Evolutionary conservation across 1,140 invertebrate species (phyloP), one percentile per base, ranked within the genome.

Genomic region (Atta texana): DNA sequence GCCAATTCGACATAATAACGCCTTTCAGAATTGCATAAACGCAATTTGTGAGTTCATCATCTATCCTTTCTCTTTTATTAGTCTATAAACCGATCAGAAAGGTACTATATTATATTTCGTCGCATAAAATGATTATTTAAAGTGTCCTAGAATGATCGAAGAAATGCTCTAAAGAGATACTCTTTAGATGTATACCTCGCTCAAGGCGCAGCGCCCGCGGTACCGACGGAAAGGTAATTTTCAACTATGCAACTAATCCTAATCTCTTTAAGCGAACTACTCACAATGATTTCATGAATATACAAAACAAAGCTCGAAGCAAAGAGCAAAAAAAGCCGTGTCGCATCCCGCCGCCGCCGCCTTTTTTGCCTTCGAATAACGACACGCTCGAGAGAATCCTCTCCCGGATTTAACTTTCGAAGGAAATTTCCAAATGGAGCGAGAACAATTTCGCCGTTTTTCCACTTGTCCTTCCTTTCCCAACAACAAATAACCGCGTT

Each of bases 361-460:
- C 68, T 71, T 88, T 78, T 88, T 86, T 44, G 66, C n/a, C 34
- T 18, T 81, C 53, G 75, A 88, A 57, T 78, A 59, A 53, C 69
- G 72, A 66, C 39, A 89, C 78, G 87, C 85, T 76, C 77, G 61
- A 78, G 72, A 71, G 74, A 31, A 44, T 44, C 0, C 24, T 24
- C 21, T 72, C 21, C 69, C 72, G 71, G 64, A 61, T 85, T 86
- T 74, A 88, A 88, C 85, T 86, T 88, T 81, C 84, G 57, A 75
- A 69, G 49, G 75, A 89, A 78, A 87, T 77, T 78, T 86, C 49
- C 69, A 66, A 89, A 89, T 87, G 51, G 71, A 87, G 82, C 63
- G 39, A 81, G 84, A 81, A 86, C 84, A 39, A 82, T 89, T 87
- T 82, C 59, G 78, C 78, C 81, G 88, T 18, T 88, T 78, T 86